These are phyloP conservation scores for Cervus canadensis DNA, from an alignment of 2,113 vertebrate genomes.

Conservation along the genomic window DNA sequence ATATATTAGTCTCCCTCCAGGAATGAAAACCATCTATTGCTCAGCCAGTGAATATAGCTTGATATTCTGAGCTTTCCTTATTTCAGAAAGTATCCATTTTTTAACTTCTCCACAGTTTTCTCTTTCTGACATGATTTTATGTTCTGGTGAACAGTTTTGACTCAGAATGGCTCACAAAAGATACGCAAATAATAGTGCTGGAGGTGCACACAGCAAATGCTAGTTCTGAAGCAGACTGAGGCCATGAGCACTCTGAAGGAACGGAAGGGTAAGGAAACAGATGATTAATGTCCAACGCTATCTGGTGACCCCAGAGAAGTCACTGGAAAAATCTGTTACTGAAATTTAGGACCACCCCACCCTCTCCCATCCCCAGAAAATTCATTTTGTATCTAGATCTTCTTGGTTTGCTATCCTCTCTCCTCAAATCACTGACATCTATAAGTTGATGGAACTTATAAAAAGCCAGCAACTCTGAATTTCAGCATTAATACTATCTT, in stretches of 20 bases:
- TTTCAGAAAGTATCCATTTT: neutral
- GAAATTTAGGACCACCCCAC: neutral
- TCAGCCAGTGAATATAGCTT: neutral
- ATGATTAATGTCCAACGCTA: neutral
- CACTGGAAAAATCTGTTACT: neutral
- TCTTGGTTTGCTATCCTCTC: neutral
- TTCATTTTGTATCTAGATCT: neutral
- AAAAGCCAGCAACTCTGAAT: neutral
- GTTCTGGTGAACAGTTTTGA: neutral
- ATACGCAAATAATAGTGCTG: neutral
- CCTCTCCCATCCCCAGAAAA: neutral
- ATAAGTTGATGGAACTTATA: neutral
- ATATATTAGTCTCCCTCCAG: neutral
- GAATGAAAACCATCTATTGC: neutral
- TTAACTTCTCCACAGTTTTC: neutral
- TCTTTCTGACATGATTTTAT: conserved; percentile 5
- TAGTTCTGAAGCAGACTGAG: neutral
- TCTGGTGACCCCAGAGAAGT: too few species aligned
- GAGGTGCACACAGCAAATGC: neutral
- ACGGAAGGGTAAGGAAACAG: neutral
- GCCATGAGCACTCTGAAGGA: neutral
- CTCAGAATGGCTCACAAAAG: neutral
- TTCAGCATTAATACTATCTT: neutral
- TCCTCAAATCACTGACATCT: neutral
- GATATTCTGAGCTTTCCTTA: neutral